phyloP scores from a whole-genome alignment of 2,888 invertebrate species.

The Drosophila rubida region DNA sequence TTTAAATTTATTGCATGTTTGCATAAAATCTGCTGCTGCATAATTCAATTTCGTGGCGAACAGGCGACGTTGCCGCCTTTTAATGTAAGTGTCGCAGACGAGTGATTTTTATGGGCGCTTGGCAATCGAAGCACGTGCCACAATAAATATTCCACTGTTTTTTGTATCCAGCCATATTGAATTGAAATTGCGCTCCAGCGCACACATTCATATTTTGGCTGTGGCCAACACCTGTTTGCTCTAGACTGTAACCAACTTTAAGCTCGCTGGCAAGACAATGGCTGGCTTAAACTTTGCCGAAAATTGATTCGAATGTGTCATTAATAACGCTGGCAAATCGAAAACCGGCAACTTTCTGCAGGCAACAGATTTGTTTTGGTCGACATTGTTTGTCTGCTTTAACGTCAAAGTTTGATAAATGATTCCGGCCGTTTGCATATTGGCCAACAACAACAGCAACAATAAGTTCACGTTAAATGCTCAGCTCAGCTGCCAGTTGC shows the following conservation, averaged over 20 bases:
- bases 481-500: conserved; percentile 50
- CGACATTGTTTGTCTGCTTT: conserved; percentile 36
- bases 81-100: conserved; percentile 41
- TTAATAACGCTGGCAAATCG: conserved; percentile 58
- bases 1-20: conserved; percentile 56
- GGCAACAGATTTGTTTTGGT: conserved; percentile 56
- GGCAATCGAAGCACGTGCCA: conserved; percentile 66
- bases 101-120: conserved; percentile 61
- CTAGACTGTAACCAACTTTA: conserved; percentile 13
- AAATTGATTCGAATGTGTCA: conserved; percentile 44
- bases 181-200: conserved; percentile 52
- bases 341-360: conserved; percentile 6
- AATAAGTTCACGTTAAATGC: background rate
- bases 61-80: background rate
- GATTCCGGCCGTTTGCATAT: conserved; percentile 55
- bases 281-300: conserved; percentile 3
- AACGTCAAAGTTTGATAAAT: conserved; percentile 68
- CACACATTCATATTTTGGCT: conserved; percentile 29
- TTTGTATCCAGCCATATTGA: conserved; percentile 51
- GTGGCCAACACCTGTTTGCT: conserved; percentile 61
- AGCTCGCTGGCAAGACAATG: conserved; percentile 6
- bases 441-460: background rate
- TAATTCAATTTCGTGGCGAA: conserved; percentile 67
- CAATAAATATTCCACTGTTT: conserved; percentile 67
- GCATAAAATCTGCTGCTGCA: conserved; percentile 50